Conservation (phyloP, 2,888 invertebrate species). For the Entomobrya multifasciata region DNA sequence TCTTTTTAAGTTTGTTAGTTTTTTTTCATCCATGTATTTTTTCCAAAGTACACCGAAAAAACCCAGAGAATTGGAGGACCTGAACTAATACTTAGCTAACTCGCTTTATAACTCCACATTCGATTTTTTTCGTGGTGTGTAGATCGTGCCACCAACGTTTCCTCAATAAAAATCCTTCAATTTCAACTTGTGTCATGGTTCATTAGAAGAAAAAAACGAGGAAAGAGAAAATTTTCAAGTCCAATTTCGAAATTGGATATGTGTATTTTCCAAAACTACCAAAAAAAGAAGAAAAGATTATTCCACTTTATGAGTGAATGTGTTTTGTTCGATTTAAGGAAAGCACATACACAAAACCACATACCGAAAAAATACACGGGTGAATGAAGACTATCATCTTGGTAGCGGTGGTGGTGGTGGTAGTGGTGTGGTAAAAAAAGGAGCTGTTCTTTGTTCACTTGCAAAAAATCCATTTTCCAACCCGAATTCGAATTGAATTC, state of each 20-base stretch:
- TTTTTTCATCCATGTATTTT: neutral
- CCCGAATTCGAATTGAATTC: too few species aligned
- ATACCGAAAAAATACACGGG: constrained; percentile 10
- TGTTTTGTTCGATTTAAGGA: neutral
- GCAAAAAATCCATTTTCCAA: too few species aligned
- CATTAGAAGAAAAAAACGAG: constrained; percentile 73
- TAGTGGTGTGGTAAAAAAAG: neutral
- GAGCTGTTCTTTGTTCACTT: neutral
- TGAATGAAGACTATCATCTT: constrained; percentile 36
- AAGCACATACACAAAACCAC: neutral
- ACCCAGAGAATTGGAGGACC: neutral
- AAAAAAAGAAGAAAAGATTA: neutral
- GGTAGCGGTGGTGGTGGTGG: neutral
- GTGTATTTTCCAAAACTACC: neutral
- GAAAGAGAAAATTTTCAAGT: constrained; percentile 63
- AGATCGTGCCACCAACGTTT: constrained; percentile 59
- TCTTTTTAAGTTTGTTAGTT: neutral
- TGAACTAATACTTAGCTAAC: too few species aligned
- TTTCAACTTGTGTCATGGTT: constrained; percentile 77
- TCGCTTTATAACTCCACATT: neutral
- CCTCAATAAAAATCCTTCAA: constrained; percentile 73
- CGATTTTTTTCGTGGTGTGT: neutral
- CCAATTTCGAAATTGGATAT: constrained; percentile 65
- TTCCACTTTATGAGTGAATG: neutral
- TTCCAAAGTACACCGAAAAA: neutral